A percentile compares a stretch with the other conserved stretches of the same genome.
phyloP scores from a whole-genome alignment of 2,797 vertebrate species.

The Lacerta bilineata region DNA sequence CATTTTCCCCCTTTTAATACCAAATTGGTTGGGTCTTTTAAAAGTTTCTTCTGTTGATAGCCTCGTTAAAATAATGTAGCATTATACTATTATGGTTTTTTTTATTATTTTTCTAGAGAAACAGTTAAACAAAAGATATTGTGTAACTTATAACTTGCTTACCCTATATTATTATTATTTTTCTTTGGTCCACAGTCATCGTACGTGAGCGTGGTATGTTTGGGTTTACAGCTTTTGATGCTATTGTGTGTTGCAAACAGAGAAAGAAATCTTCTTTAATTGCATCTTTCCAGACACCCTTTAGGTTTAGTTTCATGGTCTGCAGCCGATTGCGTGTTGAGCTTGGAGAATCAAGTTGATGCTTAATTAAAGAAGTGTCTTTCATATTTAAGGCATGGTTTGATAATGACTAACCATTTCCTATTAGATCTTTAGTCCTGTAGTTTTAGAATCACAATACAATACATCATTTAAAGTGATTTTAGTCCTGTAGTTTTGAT shows the following conservation, averaged over 20 bases:
- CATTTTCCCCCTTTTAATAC: conserved; percentile 61
- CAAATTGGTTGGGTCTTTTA: conserved; percentile 45
- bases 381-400: conserved; percentile 76
- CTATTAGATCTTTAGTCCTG: conserved; percentile 64
- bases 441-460: no score
- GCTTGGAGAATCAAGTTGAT: conserved; percentile 70
- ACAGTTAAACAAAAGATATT: conserved; percentile 56
- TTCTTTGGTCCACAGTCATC: conserved; percentile 93
- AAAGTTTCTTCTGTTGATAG: conserved; percentile 51
- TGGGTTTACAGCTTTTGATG: conserved; percentile 76
- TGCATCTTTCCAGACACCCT: conserved; percentile 64
- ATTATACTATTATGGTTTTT: conserved; percentile 43
- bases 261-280: conserved; percentile 72
- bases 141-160: conserved; percentile 72
- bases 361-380: conserved; percentile 71
- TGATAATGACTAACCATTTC: conserved; percentile 70
- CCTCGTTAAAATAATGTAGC: conserved; percentile 48
- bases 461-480: no score
- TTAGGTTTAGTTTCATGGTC: conserved; percentile 73
- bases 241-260: conserved; percentile 71
- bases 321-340: conserved; percentile 76
- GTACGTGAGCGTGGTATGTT: conserved; percentile 99
- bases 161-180: conserved; percentile 82
- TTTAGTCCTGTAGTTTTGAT: conserved; percentile 62
- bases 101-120: conserved; percentile 61